Conservation (phyloP, 2,888 invertebrate genomes). For the Eristalinus sepulchralis region DNA sequence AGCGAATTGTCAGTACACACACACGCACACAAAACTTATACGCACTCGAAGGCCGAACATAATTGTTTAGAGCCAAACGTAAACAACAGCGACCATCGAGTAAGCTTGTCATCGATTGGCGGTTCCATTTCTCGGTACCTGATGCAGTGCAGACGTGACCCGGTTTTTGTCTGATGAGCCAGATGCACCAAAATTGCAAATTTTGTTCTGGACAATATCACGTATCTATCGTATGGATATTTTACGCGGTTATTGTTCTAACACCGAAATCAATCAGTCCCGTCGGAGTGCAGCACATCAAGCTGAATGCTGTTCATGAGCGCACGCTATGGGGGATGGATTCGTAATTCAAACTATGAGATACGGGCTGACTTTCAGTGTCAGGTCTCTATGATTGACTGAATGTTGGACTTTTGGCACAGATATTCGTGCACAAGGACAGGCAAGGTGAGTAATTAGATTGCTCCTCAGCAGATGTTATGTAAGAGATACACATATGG, state of each 20-base stretch:
- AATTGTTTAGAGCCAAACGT: not conserved
- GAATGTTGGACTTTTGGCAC: slow-evolving; percentile 30
- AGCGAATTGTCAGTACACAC: not conserved
- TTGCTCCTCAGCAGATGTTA: slow-evolving; percentile 10
- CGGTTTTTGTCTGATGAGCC: not conserved
- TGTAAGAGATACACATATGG: slow-evolving; percentile 31
- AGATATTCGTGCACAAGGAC: not conserved
- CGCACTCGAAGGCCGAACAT: not conserved
- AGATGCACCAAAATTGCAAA: not conserved
- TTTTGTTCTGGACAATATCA: not conserved
- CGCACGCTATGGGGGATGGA: not conserved
- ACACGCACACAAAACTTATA: not conserved
- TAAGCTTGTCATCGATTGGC: not conserved
- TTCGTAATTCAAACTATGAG: not conserved
- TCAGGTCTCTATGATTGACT: slow-evolving; percentile 58
- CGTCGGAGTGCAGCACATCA: not conserved
- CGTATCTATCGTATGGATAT: not conserved
- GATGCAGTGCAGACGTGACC: not conserved
- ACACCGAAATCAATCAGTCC: not conserved
- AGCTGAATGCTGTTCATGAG: not conserved
- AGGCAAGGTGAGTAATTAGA: slow-evolving; percentile 4
- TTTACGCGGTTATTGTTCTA: not conserved
- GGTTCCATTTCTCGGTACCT: not conserved
- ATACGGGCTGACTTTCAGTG: slow-evolving; percentile 52
- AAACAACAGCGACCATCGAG: not conserved